Base-by-base conservation (phyloP, 2,797 vertebrate species). In the Parauchenoglanis ngamensis region DNA sequence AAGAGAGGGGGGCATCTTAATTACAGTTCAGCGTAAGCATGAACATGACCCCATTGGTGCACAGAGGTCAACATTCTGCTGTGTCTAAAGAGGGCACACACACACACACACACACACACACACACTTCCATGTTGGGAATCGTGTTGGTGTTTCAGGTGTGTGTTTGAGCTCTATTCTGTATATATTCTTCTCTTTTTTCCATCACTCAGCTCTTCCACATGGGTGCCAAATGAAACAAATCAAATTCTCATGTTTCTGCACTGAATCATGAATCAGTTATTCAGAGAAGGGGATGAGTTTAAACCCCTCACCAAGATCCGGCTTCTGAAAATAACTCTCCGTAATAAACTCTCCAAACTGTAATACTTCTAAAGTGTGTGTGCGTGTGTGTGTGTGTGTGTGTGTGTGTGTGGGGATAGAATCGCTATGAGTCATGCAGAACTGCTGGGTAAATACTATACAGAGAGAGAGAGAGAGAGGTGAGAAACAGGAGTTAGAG, bases 1-100 rank as follows among this genome's bases (percentile, higher is more conserved):
- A n/a, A n/a, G 52, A 19, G 57, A 46, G 13, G 19, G 19, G 10
- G 15, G 52, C 35, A 56, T 63, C 57, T 35, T 84, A 84, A 73
- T 84, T 67, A 54, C 49, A 70, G 65, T 44, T 57, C 67, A 59
- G 83, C 12, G 76, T 82, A 49, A 65, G 80, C 80, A 67, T 21
- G 80, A 82, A 82, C 61, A 65, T 65, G 79, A 82, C 57, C 79
- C 79, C 6, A 46, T 15, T 81, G 79, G 28, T 57, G 67, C 67
- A 84, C 83, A 84, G 83, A 84, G 83, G 83, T 73, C 83, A 84
- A 57, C 68, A 57, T 84, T 84, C 68, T 84, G 21, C 83, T 56
- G 83, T 23, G 15, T 82, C 80, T 82, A 65, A 67, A 82, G 59
- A 82, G 25, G 1, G 59, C 10, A 40, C 0, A 56, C 8, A 57